These are phyloP conservation scores for Pemphredon lugubris DNA, from an alignment of 2,888 invertebrate species.

Conservation along the genomic window DNA sequence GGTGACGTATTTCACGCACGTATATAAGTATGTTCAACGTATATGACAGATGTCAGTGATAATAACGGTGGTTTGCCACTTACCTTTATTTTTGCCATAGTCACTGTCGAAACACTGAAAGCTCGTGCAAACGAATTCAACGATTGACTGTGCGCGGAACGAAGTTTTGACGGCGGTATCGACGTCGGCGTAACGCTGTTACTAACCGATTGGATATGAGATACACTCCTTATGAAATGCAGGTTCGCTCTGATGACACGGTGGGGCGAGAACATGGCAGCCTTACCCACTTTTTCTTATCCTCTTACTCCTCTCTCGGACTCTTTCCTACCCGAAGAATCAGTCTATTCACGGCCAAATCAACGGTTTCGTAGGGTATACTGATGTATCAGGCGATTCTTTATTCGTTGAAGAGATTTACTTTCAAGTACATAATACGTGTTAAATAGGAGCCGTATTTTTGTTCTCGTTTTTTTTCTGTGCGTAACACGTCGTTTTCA, in stretches of 20 bases:
- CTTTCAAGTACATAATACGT: not conserved
- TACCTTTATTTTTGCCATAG: conserved; percentile 78
- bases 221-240: conserved; percentile 67
- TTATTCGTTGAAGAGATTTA: not conserved
- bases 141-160: conserved; percentile 8
- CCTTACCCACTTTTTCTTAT: conserved; percentile 33
- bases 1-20: not conserved
- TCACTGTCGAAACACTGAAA: conserved; percentile 61
- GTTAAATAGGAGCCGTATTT: not conserved
- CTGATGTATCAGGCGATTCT: not conserved
- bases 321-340: not conserved
- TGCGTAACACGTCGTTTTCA: not conserved
- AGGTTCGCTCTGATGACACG: conserved; percentile 64
- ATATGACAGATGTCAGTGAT: conserved; percentile 18
- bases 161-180: conserved; percentile 10
- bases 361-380: not conserved
- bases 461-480: not conserved
- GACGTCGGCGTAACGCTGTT: conserved; percentile 47
- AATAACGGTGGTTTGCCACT: not conserved
- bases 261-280: conserved; percentile 73
- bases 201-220: conserved; percentile 52
- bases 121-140: conserved; percentile 46
- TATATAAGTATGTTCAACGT: not conserved
- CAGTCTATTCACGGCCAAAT: not conserved
- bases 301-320: not conserved